Conservation (phyloP, 2,113 vertebrate species). For the Xenopus laevis region DNA sequence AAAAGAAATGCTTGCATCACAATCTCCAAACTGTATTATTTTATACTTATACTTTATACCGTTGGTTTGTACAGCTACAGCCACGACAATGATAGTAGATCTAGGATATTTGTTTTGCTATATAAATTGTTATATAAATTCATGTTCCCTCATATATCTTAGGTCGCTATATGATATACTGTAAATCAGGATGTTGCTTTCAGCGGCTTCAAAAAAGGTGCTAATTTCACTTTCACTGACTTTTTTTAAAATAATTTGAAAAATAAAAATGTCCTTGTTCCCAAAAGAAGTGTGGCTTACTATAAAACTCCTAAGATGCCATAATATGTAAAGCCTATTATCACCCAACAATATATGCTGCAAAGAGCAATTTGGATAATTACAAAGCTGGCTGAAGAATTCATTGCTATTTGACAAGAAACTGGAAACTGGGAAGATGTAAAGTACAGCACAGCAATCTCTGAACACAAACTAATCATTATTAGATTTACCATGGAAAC, state of each 20-base stretch:
- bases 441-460: neutral
- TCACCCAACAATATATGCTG: conserved; percentile 9
- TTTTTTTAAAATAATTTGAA: neutral
- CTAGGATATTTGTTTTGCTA: too few species aligned
- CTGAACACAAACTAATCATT: neutral
- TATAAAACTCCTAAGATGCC: neutral
- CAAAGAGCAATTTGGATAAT: conserved; percentile 18
- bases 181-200: too few species aligned
- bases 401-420: conserved; percentile 25
- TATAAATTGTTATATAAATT: too few species aligned
- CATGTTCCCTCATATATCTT: too few species aligned
- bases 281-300: neutral
- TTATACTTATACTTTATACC: too few species aligned
- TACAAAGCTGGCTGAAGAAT: conserved; percentile 26
- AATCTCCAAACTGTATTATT: too few species aligned
- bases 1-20: too few species aligned
- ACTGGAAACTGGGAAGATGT: conserved; percentile 21
- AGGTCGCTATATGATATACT: too few species aligned
- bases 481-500: conserved; percentile 30
- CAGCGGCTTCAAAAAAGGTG: too few species aligned
- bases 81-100: too few species aligned
- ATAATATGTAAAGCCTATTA: conserved; percentile 4
- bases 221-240: too few species aligned
- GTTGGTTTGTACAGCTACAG: too few species aligned
- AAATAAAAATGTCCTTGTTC: neutral